Evolutionary conservation across 2,113 vertebrate species (phyloP).

Genomic region (Sapajus apella): DNA sequence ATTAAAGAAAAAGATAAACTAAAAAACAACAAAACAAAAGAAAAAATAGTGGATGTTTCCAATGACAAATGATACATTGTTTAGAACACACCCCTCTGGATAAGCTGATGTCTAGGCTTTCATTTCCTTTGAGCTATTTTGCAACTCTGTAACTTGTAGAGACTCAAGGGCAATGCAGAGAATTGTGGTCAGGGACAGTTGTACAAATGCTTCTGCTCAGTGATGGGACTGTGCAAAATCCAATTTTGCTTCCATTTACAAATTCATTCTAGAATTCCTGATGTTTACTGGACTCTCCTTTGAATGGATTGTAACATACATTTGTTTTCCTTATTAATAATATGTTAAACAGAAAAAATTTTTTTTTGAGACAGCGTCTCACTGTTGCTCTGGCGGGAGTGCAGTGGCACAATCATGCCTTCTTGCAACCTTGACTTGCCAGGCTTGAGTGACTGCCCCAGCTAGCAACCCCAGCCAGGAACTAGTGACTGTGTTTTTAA

Average conservation of each 20-base stretch:
- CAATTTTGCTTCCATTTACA: neutral
- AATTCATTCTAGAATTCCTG: constrained; percentile 7
- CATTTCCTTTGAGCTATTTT: neutral
- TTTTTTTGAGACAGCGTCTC: too few species aligned
- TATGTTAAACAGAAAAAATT: too few species aligned
- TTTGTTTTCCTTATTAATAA: neutral
- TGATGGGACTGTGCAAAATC: neutral
- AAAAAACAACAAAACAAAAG: neutral
- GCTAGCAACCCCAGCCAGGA: neutral
- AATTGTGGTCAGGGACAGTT: neutral
- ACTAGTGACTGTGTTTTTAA: neutral
- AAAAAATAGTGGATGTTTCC: neutral
- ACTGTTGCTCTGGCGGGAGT: too few species aligned
- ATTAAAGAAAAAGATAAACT: neutral
- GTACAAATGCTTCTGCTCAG: neutral
- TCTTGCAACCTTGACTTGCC: too few species aligned
- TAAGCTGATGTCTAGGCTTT: neutral
- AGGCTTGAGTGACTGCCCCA: too few species aligned
- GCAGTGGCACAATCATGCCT: too few species aligned
- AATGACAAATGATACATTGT: neutral
- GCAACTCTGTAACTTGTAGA: neutral
- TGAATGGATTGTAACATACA: neutral
- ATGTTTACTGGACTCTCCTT: neutral
- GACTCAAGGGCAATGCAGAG: neutral
- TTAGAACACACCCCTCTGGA: neutral